Conservation (phyloP, 2,113 vertebrate genomes). For the Rafetus swinhoei region DNA sequence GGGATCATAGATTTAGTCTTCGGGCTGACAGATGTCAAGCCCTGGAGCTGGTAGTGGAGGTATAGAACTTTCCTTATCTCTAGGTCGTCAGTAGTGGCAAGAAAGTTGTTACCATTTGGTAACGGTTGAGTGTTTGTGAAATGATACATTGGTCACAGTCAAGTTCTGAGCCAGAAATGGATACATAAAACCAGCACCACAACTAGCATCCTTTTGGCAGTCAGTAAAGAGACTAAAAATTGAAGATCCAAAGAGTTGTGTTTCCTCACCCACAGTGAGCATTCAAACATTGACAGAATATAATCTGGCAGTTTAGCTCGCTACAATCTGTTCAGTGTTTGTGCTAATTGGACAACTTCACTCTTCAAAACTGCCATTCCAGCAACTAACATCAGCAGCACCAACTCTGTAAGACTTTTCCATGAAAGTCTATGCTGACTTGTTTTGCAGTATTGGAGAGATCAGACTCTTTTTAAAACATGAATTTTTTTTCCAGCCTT, state of each 20-base stretch:
- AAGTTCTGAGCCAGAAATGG: neutral
- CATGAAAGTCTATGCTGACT: neutral
- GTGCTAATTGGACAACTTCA: neutral
- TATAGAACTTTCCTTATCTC: neutral
- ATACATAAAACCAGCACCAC: neutral
- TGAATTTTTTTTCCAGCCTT: neutral
- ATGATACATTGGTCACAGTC: neutral
- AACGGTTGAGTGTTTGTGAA: neutral
- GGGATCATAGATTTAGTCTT: neutral
- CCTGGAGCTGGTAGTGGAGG: neutral
- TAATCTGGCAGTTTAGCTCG: neutral
- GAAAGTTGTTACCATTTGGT: neutral
- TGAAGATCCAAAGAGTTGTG: neutral
- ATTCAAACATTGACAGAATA: neutral
- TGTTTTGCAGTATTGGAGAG: neutral
- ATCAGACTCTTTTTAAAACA: rapidly evolving
- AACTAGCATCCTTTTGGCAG: neutral
- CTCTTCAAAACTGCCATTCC: neutral
- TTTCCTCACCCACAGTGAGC: neutral
- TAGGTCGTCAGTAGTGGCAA: neutral
- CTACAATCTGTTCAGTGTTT: neutral
- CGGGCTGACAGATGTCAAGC: neutral
- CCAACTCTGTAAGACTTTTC: neutral
- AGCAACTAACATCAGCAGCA: neutral
- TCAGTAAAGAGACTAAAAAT: neutral